phyloP scores from a whole-genome alignment of 2,888 invertebrate genomes.

The Cremastinae sp. region DNA sequence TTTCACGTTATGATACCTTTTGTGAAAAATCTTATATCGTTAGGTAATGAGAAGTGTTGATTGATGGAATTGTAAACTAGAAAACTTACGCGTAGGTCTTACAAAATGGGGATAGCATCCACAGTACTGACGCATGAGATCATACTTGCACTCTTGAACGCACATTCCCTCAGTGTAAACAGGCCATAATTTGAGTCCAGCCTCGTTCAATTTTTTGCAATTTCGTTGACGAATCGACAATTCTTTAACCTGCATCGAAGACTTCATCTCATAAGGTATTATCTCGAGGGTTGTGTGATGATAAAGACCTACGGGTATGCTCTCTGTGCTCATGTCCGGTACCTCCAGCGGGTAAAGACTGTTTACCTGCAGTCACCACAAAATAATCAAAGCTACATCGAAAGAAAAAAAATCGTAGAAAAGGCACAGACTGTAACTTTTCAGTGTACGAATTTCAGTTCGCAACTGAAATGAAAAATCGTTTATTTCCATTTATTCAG shows the following conservation, averaged over 20 bases:
- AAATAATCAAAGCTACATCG: too few relatives aligned
- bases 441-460: neutral
- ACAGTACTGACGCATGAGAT: conserved; percentile 84
- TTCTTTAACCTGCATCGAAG: conserved; percentile 44
- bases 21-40: too few relatives aligned
- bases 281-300: conserved; percentile 8
- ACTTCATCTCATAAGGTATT: conserved; percentile 10
- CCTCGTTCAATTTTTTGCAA: conserved; percentile 86
- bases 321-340: conserved; percentile 31
- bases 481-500: neutral
- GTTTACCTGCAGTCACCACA: conserved; percentile 28
- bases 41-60: too few relatives aligned
- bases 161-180: conserved; percentile 88
- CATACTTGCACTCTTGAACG: conserved; percentile 87
- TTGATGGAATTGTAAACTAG: too few relatives aligned
- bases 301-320: neutral
- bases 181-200: conserved; percentile 84
- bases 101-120: conserved; percentile 89
- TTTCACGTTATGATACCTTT: too few relatives aligned
- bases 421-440: neutral
- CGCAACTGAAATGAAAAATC: neutral
- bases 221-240: conserved; percentile 82
- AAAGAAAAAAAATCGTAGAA: neutral
- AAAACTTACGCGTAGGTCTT: conserved; percentile 83
- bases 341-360: conserved; percentile 49